Evolutionary conservation across 2,113 vertebrate genomes (phyloP).

Genomic region (Rissa tridactyla): DNA sequence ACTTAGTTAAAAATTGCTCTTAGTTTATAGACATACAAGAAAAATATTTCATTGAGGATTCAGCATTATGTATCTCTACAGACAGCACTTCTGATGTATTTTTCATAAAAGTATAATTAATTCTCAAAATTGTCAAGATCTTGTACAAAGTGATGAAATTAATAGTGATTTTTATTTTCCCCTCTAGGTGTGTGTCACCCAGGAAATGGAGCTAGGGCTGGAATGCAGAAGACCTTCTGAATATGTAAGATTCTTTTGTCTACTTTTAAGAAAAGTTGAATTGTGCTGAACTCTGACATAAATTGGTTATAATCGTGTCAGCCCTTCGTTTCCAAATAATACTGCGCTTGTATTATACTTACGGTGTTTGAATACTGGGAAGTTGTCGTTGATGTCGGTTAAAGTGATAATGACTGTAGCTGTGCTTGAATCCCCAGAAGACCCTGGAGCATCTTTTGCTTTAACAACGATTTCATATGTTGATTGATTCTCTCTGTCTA

Average conservation of each 20-base stretch:
- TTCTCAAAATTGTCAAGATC: neutral
- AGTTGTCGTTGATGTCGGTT: slow-evolving; percentile 89
- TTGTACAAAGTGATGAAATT: neutral
- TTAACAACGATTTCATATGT: slow-evolving; percentile 82
- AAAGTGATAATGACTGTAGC: slow-evolving; percentile 83
- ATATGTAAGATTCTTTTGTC: neutral
- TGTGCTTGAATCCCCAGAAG: slow-evolving; percentile 72
- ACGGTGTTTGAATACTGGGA: slow-evolving; percentile 83
- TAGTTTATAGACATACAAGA: neutral
- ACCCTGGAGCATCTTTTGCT: slow-evolving; percentile 82
- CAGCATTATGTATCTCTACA: neutral
- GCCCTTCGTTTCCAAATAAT: neutral
- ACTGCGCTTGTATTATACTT: neutral
- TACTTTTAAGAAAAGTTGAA: neutral
- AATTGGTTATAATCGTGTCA: rapidly evolving
- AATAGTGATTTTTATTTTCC: neutral
- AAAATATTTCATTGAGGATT: neutral
- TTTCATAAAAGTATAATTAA: neutral
- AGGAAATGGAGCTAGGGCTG: neutral
- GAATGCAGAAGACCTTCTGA: neutral
- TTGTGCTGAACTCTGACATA: neutral
- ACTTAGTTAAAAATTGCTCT: neutral
- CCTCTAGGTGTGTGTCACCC: neutral
- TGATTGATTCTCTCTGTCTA: slow-evolving; percentile 85
- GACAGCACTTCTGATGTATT: neutral